A percentile compares a stretch with the other conserved stretches of the same genome.
phyloP scores from a whole-genome alignment of 2,113 vertebrate genomes.

The Genyomyrus donnyi region DNA sequence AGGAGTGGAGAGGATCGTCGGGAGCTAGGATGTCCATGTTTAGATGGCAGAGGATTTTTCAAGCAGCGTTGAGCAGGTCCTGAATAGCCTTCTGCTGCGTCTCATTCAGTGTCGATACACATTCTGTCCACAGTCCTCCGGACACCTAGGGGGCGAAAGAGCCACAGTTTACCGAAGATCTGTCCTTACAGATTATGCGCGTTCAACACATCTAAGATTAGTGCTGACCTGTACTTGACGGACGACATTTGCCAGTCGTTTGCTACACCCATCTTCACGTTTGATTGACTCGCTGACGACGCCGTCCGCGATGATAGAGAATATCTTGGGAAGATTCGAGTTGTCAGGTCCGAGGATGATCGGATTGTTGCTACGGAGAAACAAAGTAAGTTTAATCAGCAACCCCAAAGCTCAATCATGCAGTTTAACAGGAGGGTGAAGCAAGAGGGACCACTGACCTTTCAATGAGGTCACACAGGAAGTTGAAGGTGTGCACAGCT shows the following conservation, averaged over 20 bases:
- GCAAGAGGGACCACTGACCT: slow-evolving; percentile 58
- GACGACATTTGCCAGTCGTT: slow-evolving; percentile 87
- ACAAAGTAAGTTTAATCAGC: neutral
- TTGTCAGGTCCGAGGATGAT: slow-evolving; percentile 92
- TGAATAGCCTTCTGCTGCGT: slow-evolving; percentile 92
- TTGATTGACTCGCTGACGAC: slow-evolving; percentile 89
- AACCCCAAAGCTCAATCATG: neutral
- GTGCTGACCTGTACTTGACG: slow-evolving; percentile 85
- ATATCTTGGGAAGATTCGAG: slow-evolving; percentile 90
- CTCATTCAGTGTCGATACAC: slow-evolving; percentile 83
- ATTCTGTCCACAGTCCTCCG: slow-evolving; percentile 88
- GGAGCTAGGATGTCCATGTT: slow-evolving; percentile 41
- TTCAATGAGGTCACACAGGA: slow-evolving; percentile 93
- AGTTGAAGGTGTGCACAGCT: slow-evolving; percentile 90
- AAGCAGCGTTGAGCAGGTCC: slow-evolving; percentile 89
- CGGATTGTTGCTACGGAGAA: slow-evolving; percentile 78
- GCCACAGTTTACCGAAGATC: neutral
- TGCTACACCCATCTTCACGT: slow-evolving; percentile 85
- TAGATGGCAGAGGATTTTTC: slow-evolving; percentile 61
- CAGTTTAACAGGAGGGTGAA: neutral
- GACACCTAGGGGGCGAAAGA: slow-evolving; percentile 66
- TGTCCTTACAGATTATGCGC: neutral
- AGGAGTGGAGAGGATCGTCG: slow-evolving; percentile 30
- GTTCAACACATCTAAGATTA: neutral
- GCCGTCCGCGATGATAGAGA: slow-evolving; percentile 90